A percentile compares a stretch with the other conserved stretches of the same genome.
Evolutionary conservation across 2,797 vertebrate species (phyloP).

Genomic region (Scolopax bukidnonensis): DNA sequence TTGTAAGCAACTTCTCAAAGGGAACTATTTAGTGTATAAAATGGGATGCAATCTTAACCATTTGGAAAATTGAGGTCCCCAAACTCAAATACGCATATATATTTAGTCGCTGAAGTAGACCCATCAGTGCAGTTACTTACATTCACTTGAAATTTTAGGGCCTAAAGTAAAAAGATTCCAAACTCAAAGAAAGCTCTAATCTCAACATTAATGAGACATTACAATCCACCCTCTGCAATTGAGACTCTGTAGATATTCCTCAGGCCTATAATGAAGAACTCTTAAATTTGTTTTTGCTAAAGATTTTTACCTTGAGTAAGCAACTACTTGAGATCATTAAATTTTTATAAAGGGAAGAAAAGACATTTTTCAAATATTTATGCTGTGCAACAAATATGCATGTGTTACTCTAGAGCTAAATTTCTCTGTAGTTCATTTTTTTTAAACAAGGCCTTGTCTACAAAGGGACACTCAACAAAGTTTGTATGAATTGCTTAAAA

Average conservation of each 20-base stretch:
- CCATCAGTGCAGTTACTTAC: not conserved
- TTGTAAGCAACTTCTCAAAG: not conserved
- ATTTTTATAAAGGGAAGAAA: conserved; percentile 31
- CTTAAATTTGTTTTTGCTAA: not conserved
- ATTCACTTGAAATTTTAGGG: not conserved
- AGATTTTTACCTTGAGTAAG: conserved; percentile 44
- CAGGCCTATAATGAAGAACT: not conserved
- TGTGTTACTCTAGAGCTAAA: not conserved
- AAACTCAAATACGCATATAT: not conserved
- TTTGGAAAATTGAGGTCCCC: not conserved
- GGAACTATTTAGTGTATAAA: not conserved
- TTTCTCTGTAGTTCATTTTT: not conserved
- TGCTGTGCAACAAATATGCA: not conserved
- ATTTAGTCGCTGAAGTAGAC: conserved; percentile 5
- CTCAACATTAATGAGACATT: not conserved
- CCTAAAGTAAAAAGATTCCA: not conserved
- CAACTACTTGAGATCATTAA: conserved; percentile 31
- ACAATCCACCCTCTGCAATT: not conserved
- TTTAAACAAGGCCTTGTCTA: not conserved
- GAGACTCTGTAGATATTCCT: not conserved
- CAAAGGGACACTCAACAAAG: not conserved
- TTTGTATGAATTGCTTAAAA: not conserved
- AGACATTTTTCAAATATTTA: conserved; percentile 26
- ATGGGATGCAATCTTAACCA: not conserved
- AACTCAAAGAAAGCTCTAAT: not conserved